These are phyloP conservation scores for Tamias sibiricus DNA, from an alignment of 2,113 vertebrate species.

Conservation along the genomic window DNA sequence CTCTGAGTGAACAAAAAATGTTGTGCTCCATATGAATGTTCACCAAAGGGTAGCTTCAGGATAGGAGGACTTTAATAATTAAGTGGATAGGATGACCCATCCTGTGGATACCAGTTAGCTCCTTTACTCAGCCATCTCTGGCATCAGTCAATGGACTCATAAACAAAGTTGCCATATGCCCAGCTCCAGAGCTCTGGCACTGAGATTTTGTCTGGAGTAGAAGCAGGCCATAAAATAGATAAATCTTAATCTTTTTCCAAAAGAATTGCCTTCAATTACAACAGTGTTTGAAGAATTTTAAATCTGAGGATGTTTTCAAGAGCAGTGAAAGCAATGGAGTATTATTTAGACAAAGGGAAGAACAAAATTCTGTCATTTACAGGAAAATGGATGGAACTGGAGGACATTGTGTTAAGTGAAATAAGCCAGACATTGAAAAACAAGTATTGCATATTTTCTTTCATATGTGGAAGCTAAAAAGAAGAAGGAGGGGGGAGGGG, in stretches of 20 bases:
- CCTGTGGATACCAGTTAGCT: not conserved
- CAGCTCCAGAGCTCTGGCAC: not conserved
- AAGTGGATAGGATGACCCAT: not conserved
- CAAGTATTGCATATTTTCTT: not conserved
- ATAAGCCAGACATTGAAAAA: not conserved
- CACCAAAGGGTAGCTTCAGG: not conserved
- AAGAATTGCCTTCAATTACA: not conserved
- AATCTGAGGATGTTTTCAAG: not conserved
- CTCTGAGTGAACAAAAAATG: not conserved
- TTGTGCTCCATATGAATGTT: not conserved
- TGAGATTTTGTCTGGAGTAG: not conserved
- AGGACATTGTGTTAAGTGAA: not conserved
- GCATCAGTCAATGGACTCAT: not conserved
- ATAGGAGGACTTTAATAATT: not conserved
- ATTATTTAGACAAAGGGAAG: not conserved
- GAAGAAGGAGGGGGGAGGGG: not conserved
- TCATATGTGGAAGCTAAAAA: not conserved
- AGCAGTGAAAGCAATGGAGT: not conserved
- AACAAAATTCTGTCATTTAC: not conserved
- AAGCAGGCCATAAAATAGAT: not conserved
- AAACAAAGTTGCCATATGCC: not conserved
- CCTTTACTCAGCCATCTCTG: not conserved
- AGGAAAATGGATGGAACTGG: not conserved
- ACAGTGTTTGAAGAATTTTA: not conserved
- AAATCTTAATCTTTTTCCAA: not conserved